phyloP scores from a whole-genome alignment of 92 coral and sea anemone species.

The Nematostella vectensis region DNA sequence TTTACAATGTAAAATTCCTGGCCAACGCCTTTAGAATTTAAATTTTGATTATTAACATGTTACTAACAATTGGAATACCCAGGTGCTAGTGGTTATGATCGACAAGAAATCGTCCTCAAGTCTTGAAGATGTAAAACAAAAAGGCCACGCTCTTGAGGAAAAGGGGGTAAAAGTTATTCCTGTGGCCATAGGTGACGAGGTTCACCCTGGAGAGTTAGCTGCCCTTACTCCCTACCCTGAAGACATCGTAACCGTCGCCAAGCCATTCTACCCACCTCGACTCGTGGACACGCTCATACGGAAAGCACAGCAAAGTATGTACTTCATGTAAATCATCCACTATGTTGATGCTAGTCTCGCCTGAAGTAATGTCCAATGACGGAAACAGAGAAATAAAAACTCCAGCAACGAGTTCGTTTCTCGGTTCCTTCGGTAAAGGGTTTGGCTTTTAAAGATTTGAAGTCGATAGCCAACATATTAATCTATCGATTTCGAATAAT shows the following conservation, averaged over 20 bases:
- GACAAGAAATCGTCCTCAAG: constrained; percentile 35
- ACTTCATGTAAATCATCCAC: not conserved
- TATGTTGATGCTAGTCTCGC: not conserved
- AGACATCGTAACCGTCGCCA: constrained; percentile 37
- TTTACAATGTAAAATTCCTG: too few relatives aligned
- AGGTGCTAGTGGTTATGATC: constrained; percentile 48
- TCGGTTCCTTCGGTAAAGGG: too few relatives aligned
- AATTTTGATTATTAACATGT: too few relatives aligned
- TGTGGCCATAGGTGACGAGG: constrained; percentile 54
- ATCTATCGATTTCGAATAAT: too few relatives aligned
- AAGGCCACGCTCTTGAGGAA: constrained; percentile 36
- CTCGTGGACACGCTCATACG: constrained; percentile 39
- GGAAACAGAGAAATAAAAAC: too few relatives aligned
- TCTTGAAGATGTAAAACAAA: constrained; percentile 25
- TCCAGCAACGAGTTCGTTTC: too few relatives aligned
- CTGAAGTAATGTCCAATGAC: not conserved
- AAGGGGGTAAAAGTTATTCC: constrained; percentile 44
- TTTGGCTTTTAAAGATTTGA: too few relatives aligned
- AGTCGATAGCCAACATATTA: too few relatives aligned
- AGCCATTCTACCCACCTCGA: constrained; percentile 36
- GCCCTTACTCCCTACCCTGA: constrained; percentile 44
- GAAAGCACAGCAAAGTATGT: constrained; percentile 42
- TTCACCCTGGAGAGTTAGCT: constrained; percentile 35
- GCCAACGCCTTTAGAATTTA: too few relatives aligned
- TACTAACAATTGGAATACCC: too few relatives aligned